Evolutionary conservation across 2,888 invertebrate species (phyloP), one percentile per base, ranked within the genome.

Genomic region (Yponomeuta evonymella): DNA sequence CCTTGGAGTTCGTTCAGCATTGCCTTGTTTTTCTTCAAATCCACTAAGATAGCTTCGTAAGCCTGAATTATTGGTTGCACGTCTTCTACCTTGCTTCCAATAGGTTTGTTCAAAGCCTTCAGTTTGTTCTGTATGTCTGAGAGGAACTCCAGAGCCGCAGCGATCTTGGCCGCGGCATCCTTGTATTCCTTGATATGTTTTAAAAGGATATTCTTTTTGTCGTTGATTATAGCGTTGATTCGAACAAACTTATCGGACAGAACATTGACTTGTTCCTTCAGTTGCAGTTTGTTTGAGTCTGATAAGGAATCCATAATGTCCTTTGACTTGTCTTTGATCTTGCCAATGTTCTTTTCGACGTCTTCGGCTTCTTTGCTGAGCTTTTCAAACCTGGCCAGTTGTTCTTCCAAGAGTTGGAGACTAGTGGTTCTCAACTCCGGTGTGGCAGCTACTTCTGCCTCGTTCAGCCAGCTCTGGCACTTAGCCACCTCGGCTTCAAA

Each of bases 1-100:
- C 95, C 94, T 80, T 96, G 96, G 62, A 97, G 89, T 81, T 97
- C 95, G 70, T 95, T 95, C 70, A 97, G 92, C 92, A 96, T 96
- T 0, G 94, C 90, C 79, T 96, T 96, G 82, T 96, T 96, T 70
- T 94, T 94, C 84, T 96, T 97, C 0, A 97, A 88, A 75, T 97
- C 96, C 72, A 93, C 93, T 30, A 97, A 87, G 70, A 97, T 95
- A 75, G 94, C 94, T 87, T 97, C 97, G 78, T 97, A 97, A 1
- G 95, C 94, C 62, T 94, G 93, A 43, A 97, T 92, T 75, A 97
- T 93, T n/a, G 95, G 95, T 82, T 97, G 96, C 0, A 98, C 98
- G 83, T 98, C 98, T 81, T 98, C 97, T 1, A 96, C 96, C 79
- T 95, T 95, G 71, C 95, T 95, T 12, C 98, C 98, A 62, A 98